Conservation (phyloP, 2,113 vertebrate species). For the Lipophrys pholis region DNA sequence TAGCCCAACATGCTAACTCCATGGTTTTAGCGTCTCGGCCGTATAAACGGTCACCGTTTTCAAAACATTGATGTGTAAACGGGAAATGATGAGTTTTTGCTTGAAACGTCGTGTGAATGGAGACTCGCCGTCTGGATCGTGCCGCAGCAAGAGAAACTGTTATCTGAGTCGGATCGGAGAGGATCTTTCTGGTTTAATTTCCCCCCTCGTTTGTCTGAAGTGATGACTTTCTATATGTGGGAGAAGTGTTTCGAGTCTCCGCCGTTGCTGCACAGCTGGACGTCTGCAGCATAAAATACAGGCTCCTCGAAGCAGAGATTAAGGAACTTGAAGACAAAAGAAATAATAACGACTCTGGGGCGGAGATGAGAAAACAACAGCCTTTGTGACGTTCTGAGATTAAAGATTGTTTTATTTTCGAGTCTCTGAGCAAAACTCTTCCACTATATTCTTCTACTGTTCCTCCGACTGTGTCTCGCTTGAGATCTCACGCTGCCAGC, state of each 20-base stretch:
- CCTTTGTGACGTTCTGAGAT: not conserved
- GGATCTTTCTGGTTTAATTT: conserved; percentile 9
- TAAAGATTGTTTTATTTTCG: not conserved
- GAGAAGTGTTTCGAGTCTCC: conserved; percentile 3
- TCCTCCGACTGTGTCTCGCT: not conserved
- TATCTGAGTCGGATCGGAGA: no score
- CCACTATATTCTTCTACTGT: not conserved
- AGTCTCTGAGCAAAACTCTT: conserved; percentile 15
- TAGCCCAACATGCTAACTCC: no score
- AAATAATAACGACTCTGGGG: not conserved
- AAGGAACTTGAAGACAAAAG: conserved; percentile 18
- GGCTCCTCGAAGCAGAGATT: conserved; percentile 11
- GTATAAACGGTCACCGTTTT: no score
- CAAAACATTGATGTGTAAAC: no score
- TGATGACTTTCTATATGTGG: not conserved
- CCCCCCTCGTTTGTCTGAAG: conserved; percentile 16
- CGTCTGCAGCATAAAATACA: not conserved
- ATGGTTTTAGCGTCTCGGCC: no score
- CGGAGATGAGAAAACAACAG: not conserved
- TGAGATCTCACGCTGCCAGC: not conserved
- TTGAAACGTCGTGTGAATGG: no score
- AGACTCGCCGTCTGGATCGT: no score
- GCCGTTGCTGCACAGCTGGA: not conserved
- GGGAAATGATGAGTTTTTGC: no score
- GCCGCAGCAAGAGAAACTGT: no score